A percentile compares a stretch with the other conserved stretches of the same genome.
phyloP scores from a whole-genome alignment of 2,113 vertebrate genomes.

The Oryctolagus cuniculus region mOryCun1.1 NC_091432.1:107745501-107746000 shows the following conservation, averaged over 20 bases:
- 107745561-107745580: background rate
- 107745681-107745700: background rate
- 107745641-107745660: background rate
- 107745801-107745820: background rate
- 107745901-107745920: background rate
- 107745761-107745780: background rate
- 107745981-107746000: constrained; percentile 7
- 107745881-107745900: background rate
- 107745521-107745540: background rate
- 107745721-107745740: background rate
- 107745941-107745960: background rate
- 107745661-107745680: background rate
- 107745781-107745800: background rate
- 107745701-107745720: background rate
- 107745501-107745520: background rate
- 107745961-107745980: background rate
- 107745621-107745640: background rate
- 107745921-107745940: background rate
- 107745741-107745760: background rate
- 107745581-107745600: background rate
- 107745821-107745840: background rate
- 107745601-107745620: background rate
- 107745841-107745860: background rate
- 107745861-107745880: background rate
- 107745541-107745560: background rate